These are phyloP conservation scores for Epizoanthus fatuus DNA, from an alignment of 92 coral and sea anemone genomes.

Conservation along the genomic window DNA sequence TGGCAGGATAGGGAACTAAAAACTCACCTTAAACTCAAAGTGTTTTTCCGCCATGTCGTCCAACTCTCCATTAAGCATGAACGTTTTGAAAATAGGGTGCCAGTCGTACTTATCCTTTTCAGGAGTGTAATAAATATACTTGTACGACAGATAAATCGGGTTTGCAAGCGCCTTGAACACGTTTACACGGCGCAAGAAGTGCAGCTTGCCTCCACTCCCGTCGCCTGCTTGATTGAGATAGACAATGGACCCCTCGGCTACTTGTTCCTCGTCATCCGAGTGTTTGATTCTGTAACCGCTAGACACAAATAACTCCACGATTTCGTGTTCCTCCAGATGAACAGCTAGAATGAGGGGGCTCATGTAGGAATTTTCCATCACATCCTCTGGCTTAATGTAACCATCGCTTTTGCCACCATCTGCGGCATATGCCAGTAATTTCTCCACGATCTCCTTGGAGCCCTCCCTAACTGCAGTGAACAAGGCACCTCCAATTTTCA, in stretches of 20 bases:
- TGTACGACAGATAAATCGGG: constrained; percentile 68
- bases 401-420: constrained; percentile 16
- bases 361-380: constrained; percentile 39
- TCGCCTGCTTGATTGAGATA: background rate
- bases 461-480: constrained; percentile 75
- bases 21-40: constrained; percentile 35
- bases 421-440: constrained; percentile 34
- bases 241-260: background rate
- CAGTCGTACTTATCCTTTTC: constrained; percentile 47
- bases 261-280: constrained; percentile 12
- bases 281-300: constrained; percentile 53
- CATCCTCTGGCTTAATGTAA: constrained; percentile 65
- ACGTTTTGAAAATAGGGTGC: constrained; percentile 62
- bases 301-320: constrained; percentile 62
- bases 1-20: too few relatives aligned
- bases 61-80: constrained; percentile 50
- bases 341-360: constrained; percentile 47
- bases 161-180: constrained; percentile 71
- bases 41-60: constrained; percentile 51
- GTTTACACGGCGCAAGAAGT: constrained; percentile 60
- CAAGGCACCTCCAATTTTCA: constrained; percentile 70
- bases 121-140: constrained; percentile 37
- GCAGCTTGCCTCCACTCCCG: constrained; percentile 17
- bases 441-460: constrained; percentile 62
- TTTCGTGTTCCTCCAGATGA: constrained; percentile 45